Evolutionary conservation across 2,797 vertebrate species (phyloP).

Genomic region (Potorous gilbertii): DNA sequence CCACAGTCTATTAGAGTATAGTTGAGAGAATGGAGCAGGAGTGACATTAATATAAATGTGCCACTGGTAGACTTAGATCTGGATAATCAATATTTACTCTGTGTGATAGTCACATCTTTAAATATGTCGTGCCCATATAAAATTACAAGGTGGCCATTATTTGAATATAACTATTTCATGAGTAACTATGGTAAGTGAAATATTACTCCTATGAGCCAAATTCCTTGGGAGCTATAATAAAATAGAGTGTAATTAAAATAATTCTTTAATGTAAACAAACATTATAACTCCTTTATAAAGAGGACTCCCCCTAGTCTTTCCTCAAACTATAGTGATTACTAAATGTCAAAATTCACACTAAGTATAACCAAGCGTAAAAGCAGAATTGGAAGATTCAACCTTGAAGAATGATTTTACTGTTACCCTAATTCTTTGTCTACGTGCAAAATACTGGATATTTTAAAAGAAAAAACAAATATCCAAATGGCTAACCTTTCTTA

Average conservation of each 20-base stretch:
- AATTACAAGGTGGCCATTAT: background rate
- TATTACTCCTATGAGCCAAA: background rate
- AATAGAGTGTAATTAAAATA: background rate
- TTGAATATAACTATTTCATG: background rate
- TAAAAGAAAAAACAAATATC: conserved; percentile 58
- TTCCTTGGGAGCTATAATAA: background rate
- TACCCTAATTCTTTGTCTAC: background rate
- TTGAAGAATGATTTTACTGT: background rate
- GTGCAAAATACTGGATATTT: background rate
- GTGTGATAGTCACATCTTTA: background rate
- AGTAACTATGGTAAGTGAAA: background rate
- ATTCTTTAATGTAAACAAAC: background rate
- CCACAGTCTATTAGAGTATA: background rate
- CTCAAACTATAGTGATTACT: background rate
- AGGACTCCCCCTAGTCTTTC: background rate
- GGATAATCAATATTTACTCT: background rate
- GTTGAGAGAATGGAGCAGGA: background rate
- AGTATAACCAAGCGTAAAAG: background rate
- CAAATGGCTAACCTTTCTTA: conserved; percentile 60
- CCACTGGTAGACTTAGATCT: background rate
- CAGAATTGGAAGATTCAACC: background rate
- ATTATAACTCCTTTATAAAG: background rate
- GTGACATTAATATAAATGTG: background rate
- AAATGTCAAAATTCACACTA: background rate
- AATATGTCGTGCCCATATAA: background rate